Evolutionary conservation across 2,113 vertebrate genomes (phyloP).

Genomic region (Thryonomys swinderianus): DNA sequence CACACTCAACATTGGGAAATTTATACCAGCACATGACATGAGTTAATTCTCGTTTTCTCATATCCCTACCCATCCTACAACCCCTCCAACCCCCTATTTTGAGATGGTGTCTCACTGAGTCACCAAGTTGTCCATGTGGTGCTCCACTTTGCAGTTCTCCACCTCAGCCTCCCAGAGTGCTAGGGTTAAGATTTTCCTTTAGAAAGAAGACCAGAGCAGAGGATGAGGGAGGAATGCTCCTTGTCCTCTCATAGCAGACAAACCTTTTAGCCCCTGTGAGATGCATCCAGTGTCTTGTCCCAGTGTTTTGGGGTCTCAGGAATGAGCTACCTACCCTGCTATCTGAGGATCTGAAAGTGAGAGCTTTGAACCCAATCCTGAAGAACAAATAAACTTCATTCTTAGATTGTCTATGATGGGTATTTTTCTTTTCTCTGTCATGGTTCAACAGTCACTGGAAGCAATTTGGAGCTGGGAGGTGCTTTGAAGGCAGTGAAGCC

Average conservation of each 20-base stretch:
- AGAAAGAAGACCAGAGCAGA: neutral
- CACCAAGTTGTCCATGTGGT: neutral
- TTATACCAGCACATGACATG: too few species aligned
- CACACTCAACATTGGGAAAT: too few species aligned
- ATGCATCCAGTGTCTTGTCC: neutral
- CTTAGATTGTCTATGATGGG: neutral
- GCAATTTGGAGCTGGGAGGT: neutral
- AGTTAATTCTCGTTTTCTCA: too few species aligned
- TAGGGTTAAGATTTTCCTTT: neutral
- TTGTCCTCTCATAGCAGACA: neutral
- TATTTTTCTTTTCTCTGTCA: conserved; percentile 2
- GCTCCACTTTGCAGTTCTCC: neutral
- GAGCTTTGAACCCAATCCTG: neutral
- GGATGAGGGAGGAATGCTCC: too few species aligned
- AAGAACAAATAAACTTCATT: neutral
- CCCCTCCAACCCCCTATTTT: too few species aligned
- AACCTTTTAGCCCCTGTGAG: neutral
- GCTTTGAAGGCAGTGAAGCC: neutral
- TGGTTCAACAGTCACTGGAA: neutral
- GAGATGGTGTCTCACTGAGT: neutral
- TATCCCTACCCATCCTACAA: too few species aligned
- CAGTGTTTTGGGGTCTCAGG: neutral
- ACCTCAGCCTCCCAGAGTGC: neutral
- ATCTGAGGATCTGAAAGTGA: neutral
- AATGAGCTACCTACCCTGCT: neutral